Percentiles rank a stretch among this genome's conserved stretches.
Evolutionary conservation across 2,888 invertebrate genomes (phyloP).

Genomic region (Coelinius sp.): DNA sequence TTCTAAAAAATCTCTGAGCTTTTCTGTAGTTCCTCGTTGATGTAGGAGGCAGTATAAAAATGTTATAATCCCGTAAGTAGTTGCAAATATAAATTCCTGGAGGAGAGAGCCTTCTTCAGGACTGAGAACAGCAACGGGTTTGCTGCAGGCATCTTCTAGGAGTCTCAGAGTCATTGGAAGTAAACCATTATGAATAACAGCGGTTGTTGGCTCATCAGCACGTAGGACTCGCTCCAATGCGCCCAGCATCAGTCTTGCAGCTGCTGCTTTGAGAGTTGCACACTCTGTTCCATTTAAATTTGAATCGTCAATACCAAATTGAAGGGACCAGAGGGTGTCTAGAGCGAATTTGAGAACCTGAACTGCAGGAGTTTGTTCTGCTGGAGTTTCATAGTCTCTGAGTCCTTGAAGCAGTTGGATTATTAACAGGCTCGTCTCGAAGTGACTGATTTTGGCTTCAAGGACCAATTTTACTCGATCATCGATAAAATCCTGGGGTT

Average conservation of each 20-base stretch:
- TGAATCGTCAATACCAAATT: constrained; percentile 73
- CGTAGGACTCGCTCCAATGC: constrained; percentile 74
- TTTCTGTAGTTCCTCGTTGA: constrained; percentile 72
- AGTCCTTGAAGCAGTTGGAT: constrained; percentile 74
- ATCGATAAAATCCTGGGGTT: constrained; percentile 73
- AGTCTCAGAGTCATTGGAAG: constrained; percentile 76
- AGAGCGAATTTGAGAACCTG: constrained; percentile 76
- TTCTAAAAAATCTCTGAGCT: constrained; percentile 73
- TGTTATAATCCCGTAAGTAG: constrained; percentile 75
- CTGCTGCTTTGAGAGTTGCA: constrained; percentile 73
- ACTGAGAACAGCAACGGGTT: constrained; percentile 50
- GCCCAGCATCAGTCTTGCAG: constrained; percentile 75
- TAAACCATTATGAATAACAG: constrained; percentile 75
- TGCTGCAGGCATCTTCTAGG: constrained; percentile 73
- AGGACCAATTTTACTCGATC: constrained; percentile 73
- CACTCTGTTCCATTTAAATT: constrained; percentile 68
- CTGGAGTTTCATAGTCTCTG: constrained; percentile 73
- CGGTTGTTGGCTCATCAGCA: constrained; percentile 74
- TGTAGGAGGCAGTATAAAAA: constrained; percentile 76
- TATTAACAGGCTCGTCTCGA: constrained; percentile 75
- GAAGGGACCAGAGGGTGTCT: constrained; percentile 75
- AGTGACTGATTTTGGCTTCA: constrained; percentile 72
- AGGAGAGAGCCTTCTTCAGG: constrained; percentile 72
- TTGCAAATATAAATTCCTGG: constrained; percentile 76
- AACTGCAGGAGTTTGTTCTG: constrained; percentile 74